Percentiles rank a stretch among this genome's conserved stretches.
Evolutionary conservation across 2,797 vertebrate genomes (phyloP).

Genomic region (Martes flavigula): DNA sequence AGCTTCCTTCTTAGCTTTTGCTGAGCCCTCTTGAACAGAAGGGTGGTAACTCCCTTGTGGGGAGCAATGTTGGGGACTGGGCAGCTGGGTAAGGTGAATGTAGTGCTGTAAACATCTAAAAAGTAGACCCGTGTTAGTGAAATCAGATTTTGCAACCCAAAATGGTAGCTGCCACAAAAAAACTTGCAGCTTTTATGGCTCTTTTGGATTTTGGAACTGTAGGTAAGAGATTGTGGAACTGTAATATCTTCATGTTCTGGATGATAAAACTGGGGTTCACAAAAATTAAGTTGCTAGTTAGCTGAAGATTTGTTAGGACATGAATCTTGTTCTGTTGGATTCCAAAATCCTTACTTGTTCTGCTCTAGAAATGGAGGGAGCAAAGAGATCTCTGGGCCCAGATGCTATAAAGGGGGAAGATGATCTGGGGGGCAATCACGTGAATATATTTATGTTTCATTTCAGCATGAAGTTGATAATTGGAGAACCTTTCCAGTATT

Average conservation of each 20-base stretch:
- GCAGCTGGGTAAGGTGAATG: neutral
- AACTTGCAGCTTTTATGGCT: neutral
- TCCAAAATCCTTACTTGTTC: neutral
- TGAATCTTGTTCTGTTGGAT: neutral
- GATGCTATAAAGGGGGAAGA: neutral
- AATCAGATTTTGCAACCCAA: neutral
- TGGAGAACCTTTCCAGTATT: constrained; percentile 78
- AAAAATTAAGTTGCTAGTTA: neutral
- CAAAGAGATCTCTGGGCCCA: neutral
- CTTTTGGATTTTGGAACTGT: neutral
- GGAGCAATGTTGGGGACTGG: neutral
- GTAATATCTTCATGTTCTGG: neutral
- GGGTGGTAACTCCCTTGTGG: neutral
- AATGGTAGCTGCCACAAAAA: neutral
- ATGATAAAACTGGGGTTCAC: neutral
- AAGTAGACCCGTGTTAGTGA: neutral
- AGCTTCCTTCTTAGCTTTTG: neutral
- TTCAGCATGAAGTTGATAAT: constrained; percentile 78
- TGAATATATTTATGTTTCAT: constrained; percentile 57
- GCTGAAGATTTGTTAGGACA: neutral
- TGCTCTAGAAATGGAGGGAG: neutral
- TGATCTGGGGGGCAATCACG: neutral
- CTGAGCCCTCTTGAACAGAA: neutral
- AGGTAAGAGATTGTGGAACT: neutral
- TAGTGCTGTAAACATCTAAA: neutral